Evolutionary conservation across 2,797 vertebrate species (phyloP), one percentile per base, ranked within the genome.

Genomic region (Odontamblyopus lacepedii): DNA sequence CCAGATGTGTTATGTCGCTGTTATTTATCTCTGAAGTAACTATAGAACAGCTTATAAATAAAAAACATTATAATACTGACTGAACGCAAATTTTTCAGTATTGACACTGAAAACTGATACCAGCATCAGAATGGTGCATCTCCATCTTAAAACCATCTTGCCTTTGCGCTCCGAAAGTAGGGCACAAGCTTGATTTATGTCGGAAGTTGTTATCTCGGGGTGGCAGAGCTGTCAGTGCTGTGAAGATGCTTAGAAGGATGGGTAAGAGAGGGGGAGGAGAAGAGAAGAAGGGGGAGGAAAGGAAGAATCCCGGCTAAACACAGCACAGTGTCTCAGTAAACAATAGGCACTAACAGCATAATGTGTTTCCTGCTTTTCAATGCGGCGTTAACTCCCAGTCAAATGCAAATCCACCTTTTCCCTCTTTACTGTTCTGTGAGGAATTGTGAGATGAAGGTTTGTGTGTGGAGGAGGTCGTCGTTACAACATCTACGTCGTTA

Each of bases 271-370:
- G 69, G 63, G 23, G 35, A 56, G 83, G 69, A 70, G n/a, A 32
- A 5, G 29, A 41, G 55, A 23, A 63, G 65, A 67, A 60, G 53
- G 35, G 2, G 35, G 35, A 2, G 35, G 9, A 38, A 7, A 35
- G 67, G 74, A 70, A 74, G 73, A 79, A 77, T 67, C 59, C 41
- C n/a, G 77, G 81, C 70, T 82, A 78, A 86, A 85, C 78, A 77
- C 79, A 69, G 71, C 66, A 55, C 72, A 73, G 69, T 65, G 41
- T 77, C 74, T 69, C 16, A 0, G 63, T 56, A 35, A 84, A 88
- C 81, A 88, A 82, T 55, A 50, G 73, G 48, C 15, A 48, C 19
- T 63, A 64, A 38, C 35, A 38, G 35, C 35, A 38, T 9, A 8
- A 27, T 69, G 78, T 67, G 63, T 74, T 78, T 83, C 44, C 63